Percentiles rank a stretch among this genome's conserved stretches.
Conservation (phyloP, 2,797 vertebrate genomes). For the Chrosomus eos region DNA sequence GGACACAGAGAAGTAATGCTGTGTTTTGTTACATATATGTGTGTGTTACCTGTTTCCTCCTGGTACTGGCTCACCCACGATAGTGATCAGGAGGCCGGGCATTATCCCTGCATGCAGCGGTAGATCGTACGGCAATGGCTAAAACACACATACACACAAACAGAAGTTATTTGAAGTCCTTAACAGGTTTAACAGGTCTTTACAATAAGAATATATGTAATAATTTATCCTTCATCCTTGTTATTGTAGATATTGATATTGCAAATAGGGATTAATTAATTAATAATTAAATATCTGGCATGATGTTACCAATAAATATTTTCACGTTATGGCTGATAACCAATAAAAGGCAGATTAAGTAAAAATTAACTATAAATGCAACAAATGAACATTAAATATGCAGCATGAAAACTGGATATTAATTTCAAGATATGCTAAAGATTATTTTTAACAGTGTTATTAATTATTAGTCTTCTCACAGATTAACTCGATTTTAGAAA, state of each 20-base stretch:
- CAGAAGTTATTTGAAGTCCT: not conserved
- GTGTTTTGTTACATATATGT: not conserved
- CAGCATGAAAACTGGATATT: not conserved
- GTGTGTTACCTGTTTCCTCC: slow-evolving; percentile 73
- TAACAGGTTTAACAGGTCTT: not conserved
- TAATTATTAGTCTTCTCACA: not conserved
- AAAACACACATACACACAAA: slow-evolving; percentile 60
- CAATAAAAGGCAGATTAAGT: not conserved
- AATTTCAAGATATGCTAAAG: not conserved
- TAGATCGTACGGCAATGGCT: slow-evolving; percentile 87
- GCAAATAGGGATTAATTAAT: not conserved
- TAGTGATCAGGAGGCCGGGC: slow-evolving; percentile 85
- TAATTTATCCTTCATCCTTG: not conserved
- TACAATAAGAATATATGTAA: not conserved
- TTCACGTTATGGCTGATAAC: not conserved
- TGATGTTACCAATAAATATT: not conserved
- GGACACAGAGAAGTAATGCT: not conserved
- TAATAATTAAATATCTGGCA: not conserved
- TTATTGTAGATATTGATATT: not conserved
- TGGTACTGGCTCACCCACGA: slow-evolving; percentile 76
- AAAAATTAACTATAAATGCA: not conserved
- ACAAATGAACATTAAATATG: not conserved
- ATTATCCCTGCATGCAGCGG: slow-evolving; percentile 82
- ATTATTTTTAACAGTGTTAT: not conserved
- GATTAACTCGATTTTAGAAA: not conserved